A percentile compares a stretch with the other conserved stretches of the same genome.
These are phyloP conservation scores for Acrocephalus arundinaceus DNA, from an alignment of 2,113 vertebrate species.

Conservation along the genomic window DNA sequence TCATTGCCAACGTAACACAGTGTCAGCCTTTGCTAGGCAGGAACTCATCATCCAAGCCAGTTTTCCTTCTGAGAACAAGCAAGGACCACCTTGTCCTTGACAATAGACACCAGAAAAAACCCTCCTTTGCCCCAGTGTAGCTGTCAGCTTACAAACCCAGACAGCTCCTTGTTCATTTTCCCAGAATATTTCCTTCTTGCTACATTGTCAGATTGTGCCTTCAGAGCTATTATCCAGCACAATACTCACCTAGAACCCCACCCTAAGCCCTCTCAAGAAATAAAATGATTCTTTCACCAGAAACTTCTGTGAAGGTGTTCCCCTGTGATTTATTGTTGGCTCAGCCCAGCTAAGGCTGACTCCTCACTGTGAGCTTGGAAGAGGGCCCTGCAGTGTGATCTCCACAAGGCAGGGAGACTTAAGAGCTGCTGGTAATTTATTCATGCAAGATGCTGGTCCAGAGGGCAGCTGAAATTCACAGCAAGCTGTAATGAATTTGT, in stretches of 20 bases:
- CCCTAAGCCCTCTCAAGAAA: not conserved
- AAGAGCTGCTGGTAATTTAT: not conserved
- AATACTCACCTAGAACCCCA: not conserved
- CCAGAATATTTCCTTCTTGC: not conserved
- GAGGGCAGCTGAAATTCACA: not conserved
- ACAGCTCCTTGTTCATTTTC: not conserved
- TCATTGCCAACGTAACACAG: not conserved
- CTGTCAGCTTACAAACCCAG: not conserved
- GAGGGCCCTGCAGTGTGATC: not conserved
- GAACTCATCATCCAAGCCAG: not conserved
- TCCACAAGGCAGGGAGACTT: not conserved
- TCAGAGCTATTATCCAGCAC: not conserved
- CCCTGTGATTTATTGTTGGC: not conserved
- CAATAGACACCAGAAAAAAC: not conserved
- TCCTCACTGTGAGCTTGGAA: not conserved
- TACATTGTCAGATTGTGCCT: not conserved
- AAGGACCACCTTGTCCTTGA: not conserved
- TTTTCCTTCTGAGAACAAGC: not conserved
- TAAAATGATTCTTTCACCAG: not conserved
- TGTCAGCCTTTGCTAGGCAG: not conserved
- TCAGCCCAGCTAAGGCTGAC: not conserved
- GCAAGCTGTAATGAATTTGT: not conserved
- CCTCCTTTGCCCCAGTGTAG: not conserved
- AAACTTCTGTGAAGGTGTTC: not conserved
- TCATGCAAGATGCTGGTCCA: not conserved